Percentiles rank a stretch among this genome's conserved stretches.
These are phyloP conservation scores for Ectropis grisescens DNA, from an alignment of 1,140 invertebrate genomes.

Conservation along the genomic window DNA sequence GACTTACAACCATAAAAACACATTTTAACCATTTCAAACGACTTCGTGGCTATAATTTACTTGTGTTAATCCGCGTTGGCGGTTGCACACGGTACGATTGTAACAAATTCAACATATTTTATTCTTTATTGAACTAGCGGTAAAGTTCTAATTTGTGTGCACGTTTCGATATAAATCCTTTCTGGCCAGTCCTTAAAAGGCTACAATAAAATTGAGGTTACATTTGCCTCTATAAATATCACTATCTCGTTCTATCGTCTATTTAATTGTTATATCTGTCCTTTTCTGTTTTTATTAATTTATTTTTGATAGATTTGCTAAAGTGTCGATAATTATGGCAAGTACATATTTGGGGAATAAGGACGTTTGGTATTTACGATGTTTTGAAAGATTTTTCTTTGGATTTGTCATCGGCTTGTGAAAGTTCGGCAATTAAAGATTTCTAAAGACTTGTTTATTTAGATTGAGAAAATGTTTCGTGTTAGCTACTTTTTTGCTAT, in stretches of 20 bases:
- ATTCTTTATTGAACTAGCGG: conserved; percentile 8
- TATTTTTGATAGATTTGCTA: conserved; percentile 2
- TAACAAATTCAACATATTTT: conserved; percentile 5
- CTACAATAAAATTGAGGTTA: conserved; percentile 32
- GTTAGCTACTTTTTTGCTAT: no score
- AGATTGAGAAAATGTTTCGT: no score
- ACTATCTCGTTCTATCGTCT: conserved; percentile 14
- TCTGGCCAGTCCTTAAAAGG: conserved; percentile 30
- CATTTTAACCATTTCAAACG: conserved; percentile 21
- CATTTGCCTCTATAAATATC: conserved; percentile 18
- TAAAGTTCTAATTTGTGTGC: conserved; percentile 8
- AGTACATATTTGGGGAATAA: conserved; percentile 1
- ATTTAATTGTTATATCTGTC: conserved; percentile 3
- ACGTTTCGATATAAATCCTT: conserved; percentile 17
- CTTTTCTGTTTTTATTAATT: conserved; percentile 3
- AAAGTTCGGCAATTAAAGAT: no score
- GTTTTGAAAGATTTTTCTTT: no score
- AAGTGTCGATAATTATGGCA: conserved; percentile 2
- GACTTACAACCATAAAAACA: conserved; percentile 16
- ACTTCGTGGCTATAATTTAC: conserved; percentile 27
- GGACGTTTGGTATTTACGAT: not conserved
- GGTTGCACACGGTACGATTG: conserved; percentile 43
- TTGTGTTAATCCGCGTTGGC: conserved; percentile 30
- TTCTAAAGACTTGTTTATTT: no score
- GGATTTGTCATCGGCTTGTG: no score